Conservation (phyloP, 2,797 vertebrate genomes). For the Tapirus indicus region DNA sequence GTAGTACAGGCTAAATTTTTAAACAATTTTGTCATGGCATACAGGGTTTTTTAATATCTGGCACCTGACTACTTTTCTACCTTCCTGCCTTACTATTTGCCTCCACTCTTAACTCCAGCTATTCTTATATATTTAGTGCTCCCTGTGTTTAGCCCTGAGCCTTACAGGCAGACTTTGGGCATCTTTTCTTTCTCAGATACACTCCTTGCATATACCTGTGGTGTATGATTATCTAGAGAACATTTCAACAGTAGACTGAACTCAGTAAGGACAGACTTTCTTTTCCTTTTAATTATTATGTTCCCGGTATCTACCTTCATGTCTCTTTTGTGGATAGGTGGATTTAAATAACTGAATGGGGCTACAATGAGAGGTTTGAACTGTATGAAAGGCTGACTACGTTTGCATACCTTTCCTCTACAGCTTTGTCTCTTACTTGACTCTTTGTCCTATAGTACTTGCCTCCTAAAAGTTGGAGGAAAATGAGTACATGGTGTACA, state of each 20-base stretch:
- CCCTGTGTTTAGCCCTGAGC: neutral
- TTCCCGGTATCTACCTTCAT: neutral
- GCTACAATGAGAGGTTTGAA: neutral
- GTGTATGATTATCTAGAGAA: neutral
- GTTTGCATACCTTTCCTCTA: neutral
- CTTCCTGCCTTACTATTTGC: neutral
- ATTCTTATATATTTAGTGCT: neutral
- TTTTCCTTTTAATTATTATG: neutral
- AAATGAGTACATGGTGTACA: neutral
- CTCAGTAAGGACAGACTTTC: neutral
- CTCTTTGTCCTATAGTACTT: neutral
- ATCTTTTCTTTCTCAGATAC: neutral
- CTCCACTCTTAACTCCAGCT: neutral
- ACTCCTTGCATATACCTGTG: neutral
- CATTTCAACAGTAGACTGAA: neutral
- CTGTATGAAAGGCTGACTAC: neutral
- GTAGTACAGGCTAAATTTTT: neutral
- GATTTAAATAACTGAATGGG: neutral
- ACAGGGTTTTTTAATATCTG: neutral
- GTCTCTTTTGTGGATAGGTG: neutral
- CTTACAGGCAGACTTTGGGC: neutral
- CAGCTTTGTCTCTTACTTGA: neutral
- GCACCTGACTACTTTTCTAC: neutral
- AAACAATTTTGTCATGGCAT: neutral
- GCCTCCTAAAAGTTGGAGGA: neutral